Conservation (phyloP, 2,888 invertebrate species). For the Liopterus haemorrhoidalis region DNA sequence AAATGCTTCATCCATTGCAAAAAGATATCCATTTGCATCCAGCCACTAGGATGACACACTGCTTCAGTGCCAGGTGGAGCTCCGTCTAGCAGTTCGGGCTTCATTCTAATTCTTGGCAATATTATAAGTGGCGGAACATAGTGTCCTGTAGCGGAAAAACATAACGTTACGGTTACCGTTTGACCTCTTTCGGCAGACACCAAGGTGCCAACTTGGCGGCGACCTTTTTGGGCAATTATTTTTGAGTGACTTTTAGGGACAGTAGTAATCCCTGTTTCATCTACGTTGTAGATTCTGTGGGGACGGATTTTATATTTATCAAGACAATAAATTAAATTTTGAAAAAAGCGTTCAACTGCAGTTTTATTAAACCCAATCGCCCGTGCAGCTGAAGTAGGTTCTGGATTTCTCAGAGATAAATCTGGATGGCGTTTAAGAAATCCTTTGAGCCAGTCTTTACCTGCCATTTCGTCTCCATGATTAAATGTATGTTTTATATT, state of each 20-base stretch:
- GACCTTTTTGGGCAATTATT: slow-evolving; percentile 26
- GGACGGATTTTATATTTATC: slow-evolving; percentile 33
- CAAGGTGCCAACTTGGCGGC: slow-evolving; percentile 30
- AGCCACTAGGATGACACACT: slow-evolving; percentile 35
- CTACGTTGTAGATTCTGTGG: slow-evolving; percentile 29
- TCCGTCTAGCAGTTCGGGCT: slow-evolving; percentile 33
- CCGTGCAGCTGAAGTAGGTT: slow-evolving; percentile 32
- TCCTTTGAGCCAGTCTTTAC: slow-evolving; percentile 34
- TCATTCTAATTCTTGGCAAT: slow-evolving; percentile 35
- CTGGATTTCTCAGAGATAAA: slow-evolving; percentile 26
- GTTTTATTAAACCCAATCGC: slow-evolving; percentile 36
- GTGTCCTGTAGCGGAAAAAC: slow-evolving; percentile 33
- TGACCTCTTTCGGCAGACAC: slow-evolving; percentile 36
- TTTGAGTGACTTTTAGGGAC: slow-evolving; percentile 29
- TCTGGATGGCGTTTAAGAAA: slow-evolving; percentile 32
- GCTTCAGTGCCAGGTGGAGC: slow-evolving; percentile 35
- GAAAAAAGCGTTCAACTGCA: slow-evolving; percentile 28
- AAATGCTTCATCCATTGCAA: slow-evolving; percentile 32
- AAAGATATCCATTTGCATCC: slow-evolving; percentile 33
- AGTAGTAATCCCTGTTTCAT: slow-evolving; percentile 35
- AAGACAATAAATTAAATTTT: slow-evolving; percentile 28
- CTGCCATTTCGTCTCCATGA: slow-evolving; percentile 32
- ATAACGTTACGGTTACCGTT: slow-evolving; percentile 33
- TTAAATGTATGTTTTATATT: slow-evolving; percentile 35
- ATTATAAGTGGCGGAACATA: slow-evolving; percentile 36